Conservation (phyloP, 1,140 invertebrate genomes). For the Palaemon carinicauda region DNA sequence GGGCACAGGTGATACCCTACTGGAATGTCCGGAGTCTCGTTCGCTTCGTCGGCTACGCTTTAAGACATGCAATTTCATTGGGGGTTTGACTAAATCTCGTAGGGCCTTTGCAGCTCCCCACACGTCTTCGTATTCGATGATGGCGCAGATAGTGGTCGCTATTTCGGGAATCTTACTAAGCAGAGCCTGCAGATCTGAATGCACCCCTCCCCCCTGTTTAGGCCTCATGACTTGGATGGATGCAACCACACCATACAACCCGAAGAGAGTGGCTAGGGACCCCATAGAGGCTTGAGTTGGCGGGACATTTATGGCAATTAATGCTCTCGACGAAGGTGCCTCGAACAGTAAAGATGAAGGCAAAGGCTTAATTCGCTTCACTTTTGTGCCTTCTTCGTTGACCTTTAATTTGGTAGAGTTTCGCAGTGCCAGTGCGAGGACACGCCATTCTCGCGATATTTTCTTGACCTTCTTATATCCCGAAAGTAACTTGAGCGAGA, state of each 20-base stretch:
- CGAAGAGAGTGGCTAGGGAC: slow-evolving; percentile 86
- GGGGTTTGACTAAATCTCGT: slow-evolving; percentile 66
- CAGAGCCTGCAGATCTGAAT: slow-evolving; percentile 86
- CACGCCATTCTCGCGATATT: slow-evolving; percentile 89
- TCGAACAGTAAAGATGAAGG: slow-evolving; percentile 81
- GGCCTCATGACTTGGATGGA: slow-evolving; percentile 85
- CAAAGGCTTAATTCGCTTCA: slow-evolving; percentile 82
- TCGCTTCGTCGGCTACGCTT: slow-evolving; percentile 73
- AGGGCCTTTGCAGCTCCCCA: slow-evolving; percentile 82
- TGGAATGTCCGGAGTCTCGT: slow-evolving; percentile 61
- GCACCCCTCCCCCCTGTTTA: slow-evolving; percentile 84
- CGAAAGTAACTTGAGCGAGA: slow-evolving; percentile 91
- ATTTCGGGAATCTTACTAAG: slow-evolving; percentile 89
- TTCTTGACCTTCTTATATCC: slow-evolving; percentile 92
- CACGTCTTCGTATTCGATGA: slow-evolving; percentile 89
- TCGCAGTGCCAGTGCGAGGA: slow-evolving; percentile 82
- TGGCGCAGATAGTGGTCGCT: slow-evolving; percentile 81
- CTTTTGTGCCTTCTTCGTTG: slow-evolving; percentile 88
- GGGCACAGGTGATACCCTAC: slow-evolving; percentile 9
- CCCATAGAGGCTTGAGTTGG: slow-evolving; percentile 86
- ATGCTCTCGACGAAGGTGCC: slow-evolving; percentile 83
- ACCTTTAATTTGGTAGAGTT: slow-evolving; percentile 84
- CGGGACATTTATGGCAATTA: slow-evolving; percentile 84
- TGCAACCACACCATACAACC: slow-evolving; percentile 85
- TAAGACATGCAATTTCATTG: slow-evolving; percentile 74